phyloP scores from a whole-genome alignment of 2,113 vertebrate genomes.

The Plectropomus leopardus region DNA sequence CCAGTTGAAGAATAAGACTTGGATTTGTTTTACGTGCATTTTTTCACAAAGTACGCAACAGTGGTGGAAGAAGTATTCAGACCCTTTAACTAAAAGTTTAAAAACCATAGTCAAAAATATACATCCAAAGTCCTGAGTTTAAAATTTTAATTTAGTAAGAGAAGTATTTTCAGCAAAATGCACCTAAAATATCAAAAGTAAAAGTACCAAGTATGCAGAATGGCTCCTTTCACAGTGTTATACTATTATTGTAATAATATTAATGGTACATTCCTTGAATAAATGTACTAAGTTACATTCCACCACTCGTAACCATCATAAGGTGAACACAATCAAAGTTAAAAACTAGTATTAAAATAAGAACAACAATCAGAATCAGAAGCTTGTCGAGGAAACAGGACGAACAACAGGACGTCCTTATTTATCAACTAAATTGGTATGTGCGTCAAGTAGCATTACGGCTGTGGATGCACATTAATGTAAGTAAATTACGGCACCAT shows the following conservation, averaged over 20 bases:
- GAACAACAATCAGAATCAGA: conserved; percentile 22
- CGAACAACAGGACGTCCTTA: conserved; percentile 43
- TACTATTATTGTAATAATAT: neutral
- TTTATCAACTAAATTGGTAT: conserved; percentile 61
- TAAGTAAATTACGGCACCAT: conserved; percentile 69
- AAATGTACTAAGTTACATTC: neutral
- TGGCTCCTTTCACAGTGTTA: too few species aligned
- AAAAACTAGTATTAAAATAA: conserved; percentile 31
- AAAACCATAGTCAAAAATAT: neutral
- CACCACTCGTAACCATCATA: neutral
- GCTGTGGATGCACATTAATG: conserved; percentile 66
- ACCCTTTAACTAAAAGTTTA: neutral
- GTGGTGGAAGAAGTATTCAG: neutral
- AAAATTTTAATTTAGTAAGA: neutral
- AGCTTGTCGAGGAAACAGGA: conserved; percentile 23
- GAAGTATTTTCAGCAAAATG: neutral
- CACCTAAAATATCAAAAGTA: neutral
- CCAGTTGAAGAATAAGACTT: neutral
- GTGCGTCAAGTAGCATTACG: conserved; percentile 43
- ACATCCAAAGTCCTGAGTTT: too few species aligned
- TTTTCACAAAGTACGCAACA: neutral
- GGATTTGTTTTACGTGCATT: neutral
- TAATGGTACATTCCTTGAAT: neutral
- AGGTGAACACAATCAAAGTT: conserved; percentile 11
- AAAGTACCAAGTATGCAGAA: neutral